phyloP scores from a whole-genome alignment of 1,140 invertebrate species.

The Portunus trituberculatus region DNA sequence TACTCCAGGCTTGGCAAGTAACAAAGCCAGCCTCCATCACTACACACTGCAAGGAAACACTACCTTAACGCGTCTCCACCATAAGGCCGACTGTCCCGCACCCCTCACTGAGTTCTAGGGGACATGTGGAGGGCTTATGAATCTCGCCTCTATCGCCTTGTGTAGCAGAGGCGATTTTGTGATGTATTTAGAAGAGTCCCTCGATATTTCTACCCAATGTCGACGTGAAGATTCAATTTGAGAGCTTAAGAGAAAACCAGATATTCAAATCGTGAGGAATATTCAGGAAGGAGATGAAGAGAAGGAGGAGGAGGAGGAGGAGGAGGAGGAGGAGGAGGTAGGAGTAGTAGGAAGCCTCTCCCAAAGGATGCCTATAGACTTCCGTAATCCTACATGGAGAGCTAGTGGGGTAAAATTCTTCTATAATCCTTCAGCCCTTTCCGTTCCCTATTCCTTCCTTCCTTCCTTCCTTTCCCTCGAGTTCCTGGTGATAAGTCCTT shows the following conservation, averaged over 20 bases:
- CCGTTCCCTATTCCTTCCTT: too few species aligned
- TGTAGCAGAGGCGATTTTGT: background rate
- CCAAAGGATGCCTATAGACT: background rate
- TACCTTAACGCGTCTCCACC: background rate
- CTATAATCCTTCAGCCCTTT: too few species aligned
- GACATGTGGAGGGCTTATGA: background rate
- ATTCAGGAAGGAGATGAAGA: background rate
- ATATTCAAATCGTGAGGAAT: background rate
- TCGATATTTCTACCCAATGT: background rate
- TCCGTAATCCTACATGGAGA: background rate
- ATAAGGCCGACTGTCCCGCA: background rate
- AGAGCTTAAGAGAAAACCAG: slow-evolving; percentile 21
- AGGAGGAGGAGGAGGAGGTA: too few species aligned
- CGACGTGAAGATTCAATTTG: slow-evolving; percentile 1
- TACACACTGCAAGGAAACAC: background rate
- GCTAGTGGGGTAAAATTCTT: too few species aligned
- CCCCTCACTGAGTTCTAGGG: background rate
- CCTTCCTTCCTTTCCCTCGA: too few species aligned
- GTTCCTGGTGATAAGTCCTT: too few species aligned
- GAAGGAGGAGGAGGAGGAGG: background rate
- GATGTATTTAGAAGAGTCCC: background rate
- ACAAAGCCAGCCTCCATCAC: background rate
- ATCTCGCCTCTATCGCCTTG: background rate
- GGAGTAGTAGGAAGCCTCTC: too few species aligned
- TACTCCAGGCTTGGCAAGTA: background rate